phyloP scores from a whole-genome alignment of 2,888 invertebrate genomes.

The Tetragonula carbonaria region DNA sequence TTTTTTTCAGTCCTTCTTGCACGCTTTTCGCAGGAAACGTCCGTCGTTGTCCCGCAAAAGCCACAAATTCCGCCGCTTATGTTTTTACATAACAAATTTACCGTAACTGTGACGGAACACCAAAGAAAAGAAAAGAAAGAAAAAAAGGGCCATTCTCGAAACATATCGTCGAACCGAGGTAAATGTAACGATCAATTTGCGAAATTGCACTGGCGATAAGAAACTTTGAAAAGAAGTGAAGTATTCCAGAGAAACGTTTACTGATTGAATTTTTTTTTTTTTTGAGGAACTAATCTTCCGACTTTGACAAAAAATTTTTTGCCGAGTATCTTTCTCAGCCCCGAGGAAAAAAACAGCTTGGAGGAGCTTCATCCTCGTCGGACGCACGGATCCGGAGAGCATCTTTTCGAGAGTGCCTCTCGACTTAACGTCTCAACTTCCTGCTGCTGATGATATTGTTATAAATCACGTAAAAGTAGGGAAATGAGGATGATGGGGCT shows the following conservation, averaged over 20 bases:
- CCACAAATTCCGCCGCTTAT: no score
- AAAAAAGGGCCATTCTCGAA: not conserved
- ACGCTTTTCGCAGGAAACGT: slow-evolving; percentile 20
- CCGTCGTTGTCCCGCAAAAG: slow-evolving; percentile 7
- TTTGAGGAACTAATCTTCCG: no score
- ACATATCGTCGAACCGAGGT: not conserved
- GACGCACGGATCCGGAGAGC: not conserved
- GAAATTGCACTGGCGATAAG: no score
- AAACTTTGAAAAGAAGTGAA: no score
- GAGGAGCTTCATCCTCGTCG: not conserved
- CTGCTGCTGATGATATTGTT: slow-evolving; percentile 44
- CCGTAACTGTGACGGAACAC: slow-evolving; percentile 26
- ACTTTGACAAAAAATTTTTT: no score
- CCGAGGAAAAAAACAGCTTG: no score
- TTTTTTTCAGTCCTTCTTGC: slow-evolving; percentile 3
- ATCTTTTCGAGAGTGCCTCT: not conserved
- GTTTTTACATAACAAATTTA: slow-evolving; percentile 37
- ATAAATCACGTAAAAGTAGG: slow-evolving; percentile 56
- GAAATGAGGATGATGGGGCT: slow-evolving; percentile 33
- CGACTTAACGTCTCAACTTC: slow-evolving; percentile 20
- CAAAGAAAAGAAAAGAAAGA: not conserved
- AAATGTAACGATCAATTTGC: not conserved
- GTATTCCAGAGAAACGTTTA: no score
- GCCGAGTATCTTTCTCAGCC: not conserved
- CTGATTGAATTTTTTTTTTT: no score